A percentile compares a stretch with the other conserved stretches of the same genome.
Evolutionary conservation across 2,888 invertebrate genomes (phyloP).

Genomic region (Adelphocoris suturalis): DNA sequence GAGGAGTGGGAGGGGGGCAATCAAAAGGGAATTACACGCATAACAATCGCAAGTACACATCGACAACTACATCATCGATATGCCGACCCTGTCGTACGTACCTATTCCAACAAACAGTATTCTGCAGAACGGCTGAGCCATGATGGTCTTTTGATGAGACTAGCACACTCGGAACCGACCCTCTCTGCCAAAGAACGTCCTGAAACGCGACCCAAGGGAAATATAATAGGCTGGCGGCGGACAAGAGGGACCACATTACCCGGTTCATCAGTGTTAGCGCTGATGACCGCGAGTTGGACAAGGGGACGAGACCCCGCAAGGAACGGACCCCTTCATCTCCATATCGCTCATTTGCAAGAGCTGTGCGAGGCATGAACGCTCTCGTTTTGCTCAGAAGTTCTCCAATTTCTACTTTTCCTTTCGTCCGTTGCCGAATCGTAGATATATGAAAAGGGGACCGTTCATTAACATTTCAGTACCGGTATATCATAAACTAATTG

Average conservation of each 20-base stretch:
- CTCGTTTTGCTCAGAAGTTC: too few species aligned
- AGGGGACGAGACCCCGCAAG: background rate
- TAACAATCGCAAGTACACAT: background rate
- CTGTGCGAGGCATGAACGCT: too few species aligned
- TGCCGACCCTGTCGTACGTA: background rate
- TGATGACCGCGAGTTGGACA: background rate
- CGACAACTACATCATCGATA: background rate
- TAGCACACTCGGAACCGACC: background rate
- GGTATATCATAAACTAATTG: too few species aligned
- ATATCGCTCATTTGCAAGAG: background rate
- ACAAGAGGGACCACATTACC: constrained; percentile 10
- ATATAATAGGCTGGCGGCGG: background rate
- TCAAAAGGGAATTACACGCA: too few species aligned
- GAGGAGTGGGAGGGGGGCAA: too few species aligned
- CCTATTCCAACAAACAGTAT: background rate
- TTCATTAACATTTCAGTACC: too few species aligned
- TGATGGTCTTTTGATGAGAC: constrained; percentile 16
- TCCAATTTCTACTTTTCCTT: too few species aligned
- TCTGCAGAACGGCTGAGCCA: background rate
- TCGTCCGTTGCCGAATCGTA: too few species aligned
- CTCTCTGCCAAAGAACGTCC: background rate
- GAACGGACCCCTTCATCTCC: background rate
- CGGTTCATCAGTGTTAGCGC: constrained; percentile 6
- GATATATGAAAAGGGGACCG: too few species aligned
- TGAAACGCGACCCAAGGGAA: background rate